phyloP scores from a whole-genome alignment of 2,888 invertebrate species.

The Thumatha senex region DNA sequence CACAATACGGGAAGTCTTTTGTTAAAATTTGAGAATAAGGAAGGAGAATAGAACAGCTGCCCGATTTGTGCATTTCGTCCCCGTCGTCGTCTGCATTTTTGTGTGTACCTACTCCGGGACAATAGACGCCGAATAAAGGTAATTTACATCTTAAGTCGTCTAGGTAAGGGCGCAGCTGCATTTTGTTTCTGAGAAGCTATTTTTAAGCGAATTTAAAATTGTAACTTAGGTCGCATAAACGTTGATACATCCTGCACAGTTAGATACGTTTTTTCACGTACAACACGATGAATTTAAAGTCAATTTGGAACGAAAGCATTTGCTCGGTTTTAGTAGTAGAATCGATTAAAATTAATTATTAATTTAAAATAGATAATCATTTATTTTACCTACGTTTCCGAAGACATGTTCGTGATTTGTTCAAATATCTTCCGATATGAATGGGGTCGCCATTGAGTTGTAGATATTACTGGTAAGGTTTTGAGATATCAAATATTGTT shows the following conservation, averaged over 20 bases:
- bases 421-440: no score
- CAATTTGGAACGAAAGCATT: no score
- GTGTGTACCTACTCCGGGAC: slow-evolving; percentile 65
- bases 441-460: no score
- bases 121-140: slow-evolving; percentile 75
- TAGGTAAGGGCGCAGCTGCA: slow-evolving; percentile 78
- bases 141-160: slow-evolving; percentile 82
- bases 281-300: no score
- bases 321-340: no score
- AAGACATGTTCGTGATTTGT: no score
- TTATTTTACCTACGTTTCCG: no score
- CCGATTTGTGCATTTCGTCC: slow-evolving; percentile 77
- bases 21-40: slow-evolving; percentile 72
- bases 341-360: no score
- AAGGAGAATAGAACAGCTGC: slow-evolving; percentile 76
- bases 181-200: slow-evolving; percentile 57
- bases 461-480: no score
- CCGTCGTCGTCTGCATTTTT: slow-evolving; percentile 75
- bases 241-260: slow-evolving; percentile 9
- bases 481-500: no score
- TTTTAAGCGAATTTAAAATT: slow-evolving; percentile 50
- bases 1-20: slow-evolving; percentile 70
- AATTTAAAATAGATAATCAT: no score
- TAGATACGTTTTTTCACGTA: no score
- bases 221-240: slow-evolving; percentile 55